Base-by-base conservation (phyloP, 2,888 invertebrate genomes). In the Heliconius charithonia region DNA sequence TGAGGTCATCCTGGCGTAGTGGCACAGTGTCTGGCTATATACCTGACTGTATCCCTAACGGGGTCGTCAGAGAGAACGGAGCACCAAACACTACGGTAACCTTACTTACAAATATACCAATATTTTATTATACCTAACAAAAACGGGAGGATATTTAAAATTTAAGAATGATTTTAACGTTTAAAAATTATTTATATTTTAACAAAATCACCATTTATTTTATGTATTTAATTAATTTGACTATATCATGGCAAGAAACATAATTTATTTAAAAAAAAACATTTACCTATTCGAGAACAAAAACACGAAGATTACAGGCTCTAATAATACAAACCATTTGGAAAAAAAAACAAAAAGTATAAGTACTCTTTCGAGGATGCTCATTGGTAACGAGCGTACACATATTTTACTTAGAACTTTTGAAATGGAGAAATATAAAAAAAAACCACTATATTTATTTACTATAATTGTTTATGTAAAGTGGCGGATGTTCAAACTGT, bases 301-400 rank as follows among this genome's bases (percentile, higher is more conserved):
- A 67, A 67, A 67, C 67, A 25, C 13, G 25, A 41, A 25, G 37
- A 69, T 69, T 41, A 16, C 25, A 41, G 41, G 25, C 51, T 72
- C 59, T 56, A 56, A 29, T 27, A 72, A 56, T 13, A 32, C 63
- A 65, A 27, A 74, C 22, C 22, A 27, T 45, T 45, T 25, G 63
- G 41, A 74, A 32, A 62, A 74, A 29, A 63, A 73, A 63, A 63
- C 19, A 51, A 59, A n/a, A 59, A 74, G 32, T 63, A 12, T 74
- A 63, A 63, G 63, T 16, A 65, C 27, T 63, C 41, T 37, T 65
- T 12, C 27, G 45, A 45, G 62, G 27, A 63, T 63, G 63, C 41
- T 63, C 62, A 45, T 25, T 27, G 62, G 74, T 74, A 74, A 74
- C 65, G 65, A 74, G 74, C 22, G 41, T 41, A 63, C 63, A 74